These are phyloP conservation scores for Drosophila macrothrix DNA, from an alignment of 2,888 invertebrate genomes.

Conservation along the genomic window DNA sequence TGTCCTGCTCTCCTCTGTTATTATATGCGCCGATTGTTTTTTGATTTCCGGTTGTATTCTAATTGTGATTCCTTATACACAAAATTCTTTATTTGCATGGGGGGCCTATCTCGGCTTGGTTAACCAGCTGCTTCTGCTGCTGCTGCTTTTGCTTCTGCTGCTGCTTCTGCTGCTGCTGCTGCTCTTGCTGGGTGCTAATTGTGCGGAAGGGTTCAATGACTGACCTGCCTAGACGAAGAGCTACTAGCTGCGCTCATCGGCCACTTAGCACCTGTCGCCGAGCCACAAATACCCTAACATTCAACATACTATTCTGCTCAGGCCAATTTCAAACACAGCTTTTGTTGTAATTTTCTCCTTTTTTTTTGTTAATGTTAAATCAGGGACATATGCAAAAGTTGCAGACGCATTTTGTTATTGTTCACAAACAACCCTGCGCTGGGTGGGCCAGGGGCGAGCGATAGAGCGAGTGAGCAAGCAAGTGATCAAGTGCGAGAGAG, in stretches of 20 bases:
- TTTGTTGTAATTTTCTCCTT: neutral
- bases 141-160: neutral
- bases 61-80: slow-evolving; percentile 4
- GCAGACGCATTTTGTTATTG: slow-evolving; percentile 6
- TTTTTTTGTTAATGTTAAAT: slow-evolving; percentile 7
- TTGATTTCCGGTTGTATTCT: slow-evolving; percentile 45
- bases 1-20: slow-evolving; percentile 43
- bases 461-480: slow-evolving; percentile 3
- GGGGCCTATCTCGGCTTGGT: neutral
- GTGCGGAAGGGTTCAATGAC: slow-evolving; percentile 62
- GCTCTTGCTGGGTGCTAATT: slow-evolving; percentile 50
- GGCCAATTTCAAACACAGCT: slow-evolving; percentile 3
- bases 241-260: slow-evolving; percentile 52
- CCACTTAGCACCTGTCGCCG: slow-evolving; percentile 70
- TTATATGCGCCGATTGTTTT: slow-evolving; percentile 56
- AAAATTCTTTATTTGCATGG: slow-evolving; percentile 30
- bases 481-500: neutral
- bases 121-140: slow-evolving; percentile 6
- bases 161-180: neutral
- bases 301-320: neutral
- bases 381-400: slow-evolving; percentile 8
- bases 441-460: slow-evolving; percentile 33
- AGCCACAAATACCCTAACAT: neutral
- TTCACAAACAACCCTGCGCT: slow-evolving; percentile 32
- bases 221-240: slow-evolving; percentile 57